Conservation (phyloP, 1,140 invertebrate species). For the Scaptodrosophila lebanonensis region DNA sequence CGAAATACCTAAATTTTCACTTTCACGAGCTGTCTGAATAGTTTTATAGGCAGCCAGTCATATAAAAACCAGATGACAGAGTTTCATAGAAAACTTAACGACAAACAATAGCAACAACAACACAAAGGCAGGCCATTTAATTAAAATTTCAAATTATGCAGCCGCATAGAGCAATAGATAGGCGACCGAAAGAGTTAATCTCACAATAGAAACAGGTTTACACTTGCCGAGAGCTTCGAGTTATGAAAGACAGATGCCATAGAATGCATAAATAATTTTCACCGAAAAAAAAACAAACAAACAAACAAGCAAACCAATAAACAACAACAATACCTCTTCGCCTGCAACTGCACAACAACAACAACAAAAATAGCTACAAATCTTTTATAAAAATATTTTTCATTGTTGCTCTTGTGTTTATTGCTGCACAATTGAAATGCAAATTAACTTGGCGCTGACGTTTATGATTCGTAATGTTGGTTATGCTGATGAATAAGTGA, state of each 20-base stretch:
- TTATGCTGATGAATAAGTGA: slow-evolving; percentile 48
- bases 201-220: slow-evolving; percentile 43
- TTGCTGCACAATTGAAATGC: slow-evolving; percentile 50
- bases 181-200: background rate
- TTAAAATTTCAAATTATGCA: slow-evolving; percentile 24
- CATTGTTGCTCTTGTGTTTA: slow-evolving; percentile 8
- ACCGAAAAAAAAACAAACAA: slow-evolving; percentile 32
- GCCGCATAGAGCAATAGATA: slow-evolving; percentile 12
- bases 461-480: slow-evolving; percentile 74
- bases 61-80: slow-evolving; percentile 16
- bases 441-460: slow-evolving; percentile 43
- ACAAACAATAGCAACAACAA: slow-evolving; percentile 26
- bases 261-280: slow-evolving; percentile 59
- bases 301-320: slow-evolving; percentile 7
- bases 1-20: slow-evolving; percentile 49
- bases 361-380: slow-evolving; percentile 14
- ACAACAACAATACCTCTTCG: slow-evolving; percentile 1
- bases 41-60: slow-evolving; percentile 27
- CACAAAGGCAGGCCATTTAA: slow-evolving; percentile 5
- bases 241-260: slow-evolving; percentile 52
- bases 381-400: slow-evolving; percentile 27
- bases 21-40: slow-evolving; percentile 57
- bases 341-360: slow-evolving; percentile 8
- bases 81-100: slow-evolving; percentile 40
- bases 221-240: slow-evolving; percentile 41